Evolutionary conservation across 2,888 invertebrate species (phyloP).

Genomic region (Dynastes tityus): DNA sequence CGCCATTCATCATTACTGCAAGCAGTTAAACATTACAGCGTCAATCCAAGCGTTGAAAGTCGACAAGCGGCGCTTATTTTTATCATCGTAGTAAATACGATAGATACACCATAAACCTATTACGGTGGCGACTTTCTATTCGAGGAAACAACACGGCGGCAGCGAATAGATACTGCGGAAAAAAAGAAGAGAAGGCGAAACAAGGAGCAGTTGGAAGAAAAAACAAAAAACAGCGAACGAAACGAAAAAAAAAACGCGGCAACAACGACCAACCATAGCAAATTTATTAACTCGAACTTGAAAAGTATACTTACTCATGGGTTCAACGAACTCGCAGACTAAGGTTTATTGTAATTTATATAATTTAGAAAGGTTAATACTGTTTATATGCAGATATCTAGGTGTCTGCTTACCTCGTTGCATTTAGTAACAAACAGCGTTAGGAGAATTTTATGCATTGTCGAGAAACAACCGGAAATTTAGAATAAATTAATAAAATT

Average conservation of each 20-base stretch:
- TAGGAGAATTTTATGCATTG: not conserved
- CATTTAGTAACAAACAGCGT: not conserved
- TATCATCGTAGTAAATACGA: not conserved
- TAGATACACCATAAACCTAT: not conserved
- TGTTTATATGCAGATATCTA: conserved; percentile 10
- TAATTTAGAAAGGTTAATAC: conserved; percentile 50
- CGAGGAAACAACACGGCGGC: not conserved
- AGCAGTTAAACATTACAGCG: too few relatives aligned
- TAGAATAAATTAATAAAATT: too few relatives aligned
- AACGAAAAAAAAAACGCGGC: conserved; percentile 34
- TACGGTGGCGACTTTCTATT: conserved; percentile 9
- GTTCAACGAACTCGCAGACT: conserved; percentile 46
- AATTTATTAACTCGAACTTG: conserved; percentile 56
- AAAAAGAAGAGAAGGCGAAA: not conserved
- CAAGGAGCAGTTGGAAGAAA: conserved; percentile 4
- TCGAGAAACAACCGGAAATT: not conserved
- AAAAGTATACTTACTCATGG: conserved; percentile 49
- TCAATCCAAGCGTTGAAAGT: too few relatives aligned
- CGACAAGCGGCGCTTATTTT: too few relatives aligned
- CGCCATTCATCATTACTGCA: too few relatives aligned
- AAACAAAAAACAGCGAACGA: not conserved
- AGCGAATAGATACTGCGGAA: not conserved
- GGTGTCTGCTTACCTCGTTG: conserved; percentile 3
- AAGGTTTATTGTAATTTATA: conserved; percentile 49
- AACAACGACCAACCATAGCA: conserved; percentile 41